Conservation (phyloP, 2,113 vertebrate species). For the Lepus europaeus region DNA sequence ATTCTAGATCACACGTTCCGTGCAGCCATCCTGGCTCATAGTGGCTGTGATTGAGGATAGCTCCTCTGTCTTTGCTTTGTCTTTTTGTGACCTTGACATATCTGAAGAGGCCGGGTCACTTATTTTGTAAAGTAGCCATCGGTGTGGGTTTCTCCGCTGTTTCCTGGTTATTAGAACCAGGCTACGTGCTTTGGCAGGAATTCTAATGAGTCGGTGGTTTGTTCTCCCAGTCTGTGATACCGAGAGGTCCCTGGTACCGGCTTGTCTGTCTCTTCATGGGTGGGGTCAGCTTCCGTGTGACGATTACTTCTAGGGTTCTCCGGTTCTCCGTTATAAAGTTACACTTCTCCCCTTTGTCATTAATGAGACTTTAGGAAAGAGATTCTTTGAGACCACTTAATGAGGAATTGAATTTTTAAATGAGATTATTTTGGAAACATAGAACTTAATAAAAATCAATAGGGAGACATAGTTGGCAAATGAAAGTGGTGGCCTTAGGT, state of each 20-base stretch:
- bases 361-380: neutral
- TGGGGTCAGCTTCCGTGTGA: neutral
- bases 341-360: neutral
- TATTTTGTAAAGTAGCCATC: neutral
- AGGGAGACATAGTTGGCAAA: neutral
- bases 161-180: neutral
- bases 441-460: constrained; percentile 13
- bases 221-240: neutral
- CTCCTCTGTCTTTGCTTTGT: neutral
- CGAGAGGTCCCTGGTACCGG: neutral
- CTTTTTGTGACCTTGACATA: neutral
- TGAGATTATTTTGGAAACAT: constrained; percentile 53
- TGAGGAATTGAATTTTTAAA: constrained; percentile 32
- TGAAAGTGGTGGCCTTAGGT: neutral
- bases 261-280: neutral
- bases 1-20: neutral
- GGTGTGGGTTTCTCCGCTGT: neutral
- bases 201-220: neutral
- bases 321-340: neutral
- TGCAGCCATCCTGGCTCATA: neutral
- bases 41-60: neutral
- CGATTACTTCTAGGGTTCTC: neutral
- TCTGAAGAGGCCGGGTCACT: neutral
- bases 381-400: neutral
- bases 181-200: neutral